Percentiles rank a stretch among this genome's conserved stretches.
Evolutionary conservation across 1,140 invertebrate genomes (phyloP).

Genomic region (Aphidius ervi): DNA sequence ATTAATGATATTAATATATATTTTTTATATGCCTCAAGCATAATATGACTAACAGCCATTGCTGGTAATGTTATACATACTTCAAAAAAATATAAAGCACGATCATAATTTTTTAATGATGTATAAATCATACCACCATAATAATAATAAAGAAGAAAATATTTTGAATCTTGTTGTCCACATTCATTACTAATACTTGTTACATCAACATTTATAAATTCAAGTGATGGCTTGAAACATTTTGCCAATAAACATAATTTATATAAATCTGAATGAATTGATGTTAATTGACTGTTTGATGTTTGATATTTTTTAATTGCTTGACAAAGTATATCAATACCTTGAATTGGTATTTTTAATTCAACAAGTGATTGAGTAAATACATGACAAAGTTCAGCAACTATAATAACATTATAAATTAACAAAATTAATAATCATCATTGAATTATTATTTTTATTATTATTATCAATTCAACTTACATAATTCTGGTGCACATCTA

Average conservation of each 20-base stretch:
- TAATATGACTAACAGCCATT: slow-evolving; percentile 90
- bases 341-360: slow-evolving; percentile 71
- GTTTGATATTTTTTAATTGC: slow-evolving; percentile 88
- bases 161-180: slow-evolving; percentile 83
- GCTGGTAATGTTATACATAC: slow-evolving; percentile 90
- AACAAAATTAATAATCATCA: slow-evolving; percentile 1
- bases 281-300: slow-evolving; percentile 83
- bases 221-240: slow-evolving; percentile 86
- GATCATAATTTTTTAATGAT: slow-evolving; percentile 86
- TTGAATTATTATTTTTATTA: slow-evolving; percentile 5
- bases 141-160: slow-evolving; percentile 93
- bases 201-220: slow-evolving; percentile 86
- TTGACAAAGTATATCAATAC: slow-evolving; percentile 76
- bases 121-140: slow-evolving; percentile 97
- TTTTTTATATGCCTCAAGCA: slow-evolving; percentile 96
- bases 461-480: slow-evolving; percentile 57
- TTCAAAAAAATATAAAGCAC: slow-evolving; percentile 93
- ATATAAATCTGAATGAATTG: slow-evolving; percentile 89
- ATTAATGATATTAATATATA: slow-evolving; percentile 90
- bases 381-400: slow-evolving; percentile 82
- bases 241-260: slow-evolving; percentile 88
- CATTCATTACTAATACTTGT: slow-evolving; percentile 85
- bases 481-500: slow-evolving; percentile 74
- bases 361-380: slow-evolving; percentile 76
- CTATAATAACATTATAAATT: slow-evolving; percentile 50